phyloP scores from a whole-genome alignment of 2,113 vertebrate species.

The Prolemur simus region DNA sequence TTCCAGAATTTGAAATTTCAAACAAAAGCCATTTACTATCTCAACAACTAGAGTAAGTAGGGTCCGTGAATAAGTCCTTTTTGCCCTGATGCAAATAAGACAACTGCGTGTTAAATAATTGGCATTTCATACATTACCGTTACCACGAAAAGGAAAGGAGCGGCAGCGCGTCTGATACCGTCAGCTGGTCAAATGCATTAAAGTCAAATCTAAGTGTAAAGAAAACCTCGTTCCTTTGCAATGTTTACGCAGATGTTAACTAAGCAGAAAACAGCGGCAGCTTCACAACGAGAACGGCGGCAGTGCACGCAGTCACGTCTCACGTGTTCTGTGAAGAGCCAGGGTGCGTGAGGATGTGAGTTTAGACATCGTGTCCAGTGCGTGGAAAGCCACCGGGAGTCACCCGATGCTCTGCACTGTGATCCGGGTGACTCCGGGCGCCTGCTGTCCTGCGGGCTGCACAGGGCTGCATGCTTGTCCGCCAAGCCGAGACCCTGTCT shows the following conservation, averaged over 20 bases:
- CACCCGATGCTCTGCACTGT: fast-evolving
- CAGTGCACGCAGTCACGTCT: not conserved
- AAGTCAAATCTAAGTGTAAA: not conserved
- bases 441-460: not conserved
- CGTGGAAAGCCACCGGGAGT: not conserved
- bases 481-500: not conserved
- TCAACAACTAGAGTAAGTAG: not conserved
- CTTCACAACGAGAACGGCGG: not conserved
- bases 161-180: fast-evolving
- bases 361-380: not conserved
- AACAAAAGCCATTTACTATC: constrained; percentile 13
- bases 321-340: not conserved
- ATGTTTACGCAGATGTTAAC: not conserved
- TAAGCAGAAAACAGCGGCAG: not conserved
- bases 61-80: not conserved
- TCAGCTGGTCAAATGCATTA: fast-evolving
- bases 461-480: not conserved
- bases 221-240: not conserved
- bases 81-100: not conserved
- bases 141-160: not conserved
- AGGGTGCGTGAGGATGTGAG: not conserved
- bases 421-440: fast-evolving
- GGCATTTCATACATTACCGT: not conserved
- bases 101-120: not conserved
- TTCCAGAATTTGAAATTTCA: not conserved